Percentiles rank a stretch among this genome's conserved stretches.
These are phyloP conservation scores for Uria aalge DNA, from an alignment of 2,113 vertebrate genomes.

Conservation along the genomic window DNA sequence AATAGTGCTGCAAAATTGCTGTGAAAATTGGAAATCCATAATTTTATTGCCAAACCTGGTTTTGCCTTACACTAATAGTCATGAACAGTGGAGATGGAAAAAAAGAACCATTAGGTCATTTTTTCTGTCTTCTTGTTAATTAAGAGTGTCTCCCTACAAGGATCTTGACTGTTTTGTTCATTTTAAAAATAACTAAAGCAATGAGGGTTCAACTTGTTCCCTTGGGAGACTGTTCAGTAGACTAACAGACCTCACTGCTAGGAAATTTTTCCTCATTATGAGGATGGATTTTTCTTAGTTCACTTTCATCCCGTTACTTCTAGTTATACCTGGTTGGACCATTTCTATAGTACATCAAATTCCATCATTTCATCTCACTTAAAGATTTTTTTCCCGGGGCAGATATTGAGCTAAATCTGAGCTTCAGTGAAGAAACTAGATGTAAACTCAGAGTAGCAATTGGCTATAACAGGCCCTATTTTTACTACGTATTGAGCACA, in stretches of 20 bases:
- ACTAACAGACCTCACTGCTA: conserved; percentile 15
- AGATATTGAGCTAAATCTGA: not conserved
- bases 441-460: not conserved
- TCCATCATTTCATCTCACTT: conserved; percentile 8
- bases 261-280: conserved; percentile 45
- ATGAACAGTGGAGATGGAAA: not conserved
- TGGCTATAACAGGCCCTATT: not conserved
- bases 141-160: conserved; percentile 31
- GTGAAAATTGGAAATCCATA: conserved; percentile 44
- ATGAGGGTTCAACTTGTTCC: not conserved
- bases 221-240: conserved; percentile 14
- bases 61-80: conserved; percentile 24
- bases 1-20: not conserved
- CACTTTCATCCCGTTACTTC: not conserved
- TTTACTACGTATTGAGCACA: not conserved
- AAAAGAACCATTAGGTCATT: conserved; percentile 8
- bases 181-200: conserved; percentile 54
- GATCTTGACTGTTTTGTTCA: conserved; percentile 42
- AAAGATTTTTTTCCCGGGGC: not conserved
- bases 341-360: conserved; percentile 17
- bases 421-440: not conserved
- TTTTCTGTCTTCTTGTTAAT: conserved; percentile 52
- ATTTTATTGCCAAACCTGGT: conserved; percentile 32
- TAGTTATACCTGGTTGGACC: not conserved
- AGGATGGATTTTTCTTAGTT: conserved; percentile 30